Base-by-base conservation (phyloP, 2,113 vertebrate species). In the Damaliscus lunatus region DNA sequence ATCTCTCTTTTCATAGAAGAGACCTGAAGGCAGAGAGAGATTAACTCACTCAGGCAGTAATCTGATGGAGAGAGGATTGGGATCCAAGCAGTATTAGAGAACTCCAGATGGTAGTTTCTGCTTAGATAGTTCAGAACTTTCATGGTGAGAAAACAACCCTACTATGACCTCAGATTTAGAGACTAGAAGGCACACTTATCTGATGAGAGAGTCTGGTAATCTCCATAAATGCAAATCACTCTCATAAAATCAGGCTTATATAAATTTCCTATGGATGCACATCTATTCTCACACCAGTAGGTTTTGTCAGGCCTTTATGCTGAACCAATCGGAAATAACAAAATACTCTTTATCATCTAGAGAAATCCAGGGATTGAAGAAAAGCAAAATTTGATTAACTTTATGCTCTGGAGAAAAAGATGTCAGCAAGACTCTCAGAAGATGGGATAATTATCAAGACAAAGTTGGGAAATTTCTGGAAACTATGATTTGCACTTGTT, bases 241-340 rank as follows among this genome's bases (percentile, higher is more conserved):
- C 31, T 83, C 33, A 36, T 53, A 84, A 92, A 57, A 46, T 71
- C 8, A 84, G 33, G 2, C 5, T 89, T 89, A 33, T 50, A 3
- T 52, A 59, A 77, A 71, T 36, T 19, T 67, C 33, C 81, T 46
- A 6, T 7, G 12, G 36, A 40, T 59, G 0, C 4, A 64, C 7
- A 33, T 0, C 33, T 90, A n/a, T 67, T n/a, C 25, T 94, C 12
- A 31, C 6, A 74, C 17, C 16, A 33, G 4, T 29, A 19, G 7
- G 19, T 25, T 52, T 80, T 40, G 14, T 27, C 50, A 88, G 40
- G 13, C 2, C 64, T 95, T 53, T 96, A 36, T 86, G 23, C 29
- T 46, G 46, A 91, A 77, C n/a, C 21, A 71, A 77, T 85, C 50
- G 91, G 62, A 97, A 97, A 81, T 77, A 74, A 62, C 48, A 81